phyloP scores from a whole-genome alignment of 2,888 invertebrate genomes.

The Sesia apiformis region DNA sequence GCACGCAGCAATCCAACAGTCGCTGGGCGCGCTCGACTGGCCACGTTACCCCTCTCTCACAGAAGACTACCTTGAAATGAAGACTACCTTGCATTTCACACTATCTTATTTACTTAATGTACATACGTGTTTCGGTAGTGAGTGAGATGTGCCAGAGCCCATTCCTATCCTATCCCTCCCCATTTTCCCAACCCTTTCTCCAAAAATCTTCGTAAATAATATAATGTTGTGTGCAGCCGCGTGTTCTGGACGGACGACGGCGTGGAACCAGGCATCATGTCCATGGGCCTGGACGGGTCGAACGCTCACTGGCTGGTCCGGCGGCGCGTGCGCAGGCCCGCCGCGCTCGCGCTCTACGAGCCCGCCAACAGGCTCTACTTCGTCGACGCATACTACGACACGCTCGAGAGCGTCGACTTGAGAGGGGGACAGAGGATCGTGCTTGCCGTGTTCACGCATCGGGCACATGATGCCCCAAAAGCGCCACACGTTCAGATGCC shows the following conservation, averaged over 20 bases:
- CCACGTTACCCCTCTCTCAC: too few relatives aligned
- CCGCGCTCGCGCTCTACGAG: slow-evolving; percentile 84
- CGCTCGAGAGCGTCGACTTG: slow-evolving; percentile 79
- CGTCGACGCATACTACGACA: slow-evolving; percentile 85
- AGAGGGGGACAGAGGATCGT: slow-evolving; percentile 78
- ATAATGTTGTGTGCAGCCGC: slow-evolving; percentile 37
- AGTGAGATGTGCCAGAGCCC: too few relatives aligned
- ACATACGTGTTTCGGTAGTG: too few relatives aligned
- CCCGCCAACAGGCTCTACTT: slow-evolving; percentile 86
- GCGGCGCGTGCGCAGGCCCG: slow-evolving; percentile 80
- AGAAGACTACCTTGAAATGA: too few relatives aligned
- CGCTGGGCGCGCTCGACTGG: too few relatives aligned
- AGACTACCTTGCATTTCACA: too few relatives aligned
- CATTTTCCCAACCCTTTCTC: too few relatives aligned
- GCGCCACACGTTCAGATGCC: slow-evolving; percentile 7
- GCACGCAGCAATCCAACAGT: too few relatives aligned
- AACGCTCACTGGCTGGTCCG: slow-evolving; percentile 68
- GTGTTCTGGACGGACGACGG: slow-evolving; percentile 86
- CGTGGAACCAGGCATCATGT: slow-evolving; percentile 75
- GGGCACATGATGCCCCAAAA: slow-evolving; percentile 12
- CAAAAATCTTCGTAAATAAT: too few relatives aligned
- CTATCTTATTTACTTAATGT: too few relatives aligned
- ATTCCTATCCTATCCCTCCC: too few relatives aligned
- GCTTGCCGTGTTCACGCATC: slow-evolving; percentile 30
- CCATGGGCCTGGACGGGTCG: slow-evolving; percentile 79